phyloP scores from a whole-genome alignment of 1,140 invertebrate species.

The Drosophila cardini region DNA sequence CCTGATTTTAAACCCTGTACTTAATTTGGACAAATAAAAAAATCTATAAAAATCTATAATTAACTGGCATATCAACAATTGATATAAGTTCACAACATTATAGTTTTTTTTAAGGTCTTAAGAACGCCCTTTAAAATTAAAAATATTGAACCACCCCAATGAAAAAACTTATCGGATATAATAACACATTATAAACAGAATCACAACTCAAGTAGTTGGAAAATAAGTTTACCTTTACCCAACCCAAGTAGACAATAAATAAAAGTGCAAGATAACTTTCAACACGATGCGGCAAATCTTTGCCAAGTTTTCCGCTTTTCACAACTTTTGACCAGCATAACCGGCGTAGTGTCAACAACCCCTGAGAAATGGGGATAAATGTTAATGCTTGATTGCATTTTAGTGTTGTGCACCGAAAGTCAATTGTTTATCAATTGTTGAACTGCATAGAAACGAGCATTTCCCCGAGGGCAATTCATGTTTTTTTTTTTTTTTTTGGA shows the following conservation, averaged over 20 bases:
- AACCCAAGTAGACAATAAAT: conserved; percentile 45
- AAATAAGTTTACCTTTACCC: conserved; percentile 52
- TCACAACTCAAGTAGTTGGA: conserved; percentile 36
- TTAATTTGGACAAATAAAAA: too few relatives aligned
- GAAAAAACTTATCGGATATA: conserved; percentile 8
- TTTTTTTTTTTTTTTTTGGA: background rate
- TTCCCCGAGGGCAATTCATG: conserved; percentile 15
- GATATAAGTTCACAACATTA: too few relatives aligned
- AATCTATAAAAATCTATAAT: too few relatives aligned
- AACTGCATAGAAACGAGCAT: conserved; percentile 38
- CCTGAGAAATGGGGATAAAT: conserved; percentile 10
- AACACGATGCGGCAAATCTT: conserved; percentile 39
- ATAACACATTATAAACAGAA: conserved; percentile 37
- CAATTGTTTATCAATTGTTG: conserved; percentile 81
- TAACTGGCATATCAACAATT: too few relatives aligned
- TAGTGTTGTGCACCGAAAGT: conserved; percentile 62
- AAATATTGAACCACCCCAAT: conserved; percentile 6
- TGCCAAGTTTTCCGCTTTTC: conserved; percentile 51
- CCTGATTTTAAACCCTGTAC: too few relatives aligned
- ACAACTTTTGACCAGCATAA: conserved; percentile 31
- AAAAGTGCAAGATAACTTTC: conserved; percentile 39
- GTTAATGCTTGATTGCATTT: conserved; percentile 75
- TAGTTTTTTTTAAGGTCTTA: too few relatives aligned
- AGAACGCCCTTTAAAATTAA: conserved; percentile 12
- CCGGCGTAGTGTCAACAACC: conserved; percentile 13